These are phyloP conservation scores for Eulemur macaco DNA, from an alignment of 2,113 vertebrate genomes.

Conservation along the genomic window DNA sequence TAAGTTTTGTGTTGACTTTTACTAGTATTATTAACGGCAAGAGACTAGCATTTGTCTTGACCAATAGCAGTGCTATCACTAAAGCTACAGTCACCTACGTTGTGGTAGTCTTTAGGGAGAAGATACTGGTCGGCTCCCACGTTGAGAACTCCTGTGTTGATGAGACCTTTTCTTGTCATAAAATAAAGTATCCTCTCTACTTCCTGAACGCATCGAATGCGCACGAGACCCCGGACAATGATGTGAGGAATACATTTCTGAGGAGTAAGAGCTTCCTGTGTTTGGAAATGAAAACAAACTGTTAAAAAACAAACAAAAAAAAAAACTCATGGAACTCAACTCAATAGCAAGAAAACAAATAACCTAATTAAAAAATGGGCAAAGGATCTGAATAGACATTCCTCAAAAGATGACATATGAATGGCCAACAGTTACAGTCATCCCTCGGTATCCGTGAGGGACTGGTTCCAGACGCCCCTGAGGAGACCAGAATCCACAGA, in stretches of 20 bases:
- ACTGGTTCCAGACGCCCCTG: neutral
- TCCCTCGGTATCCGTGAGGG: neutral
- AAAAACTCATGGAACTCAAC: neutral
- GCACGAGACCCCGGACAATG: conserved; percentile 94
- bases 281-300: conserved; percentile 49
- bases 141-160: conserved; percentile 94
- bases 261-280: conserved; percentile 93
- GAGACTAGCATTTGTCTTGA: neutral
- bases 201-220: conserved; percentile 96
- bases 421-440: neutral
- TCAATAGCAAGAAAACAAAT: neutral
- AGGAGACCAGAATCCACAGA: neutral
- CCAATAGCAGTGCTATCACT: rapidly evolving
- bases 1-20: neutral
- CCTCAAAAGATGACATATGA: neutral
- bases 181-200: conserved; percentile 95
- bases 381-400: neutral
- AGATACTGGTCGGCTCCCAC: conserved; percentile 86
- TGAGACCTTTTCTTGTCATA: conserved; percentile 96
- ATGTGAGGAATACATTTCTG: conserved; percentile 92
- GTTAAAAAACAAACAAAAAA: neutral
- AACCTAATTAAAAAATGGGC: neutral
- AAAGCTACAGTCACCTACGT: conserved; percentile 82
- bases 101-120: conserved; percentile 91
- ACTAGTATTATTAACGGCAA: neutral